Evolutionary conservation across 2,888 invertebrate genomes (phyloP).

Genomic region (Lasioglossum marginatum): DNA sequence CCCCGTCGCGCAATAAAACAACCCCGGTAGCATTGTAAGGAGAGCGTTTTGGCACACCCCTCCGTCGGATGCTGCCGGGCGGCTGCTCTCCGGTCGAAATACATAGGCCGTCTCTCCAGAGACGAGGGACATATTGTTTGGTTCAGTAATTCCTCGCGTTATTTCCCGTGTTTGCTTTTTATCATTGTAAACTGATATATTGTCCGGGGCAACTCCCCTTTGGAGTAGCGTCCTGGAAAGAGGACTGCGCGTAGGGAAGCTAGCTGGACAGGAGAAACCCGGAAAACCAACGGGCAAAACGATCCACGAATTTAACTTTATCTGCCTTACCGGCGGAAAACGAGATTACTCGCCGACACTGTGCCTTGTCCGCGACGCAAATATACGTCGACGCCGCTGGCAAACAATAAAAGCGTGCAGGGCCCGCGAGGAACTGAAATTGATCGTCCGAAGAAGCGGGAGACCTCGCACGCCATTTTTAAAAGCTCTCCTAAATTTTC

Average conservation of each 20-base stretch:
- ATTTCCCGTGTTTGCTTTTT: constrained; percentile 83
- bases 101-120: constrained; percentile 75
- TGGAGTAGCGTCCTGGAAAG: constrained; percentile 53
- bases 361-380: constrained; percentile 48
- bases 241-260: constrained; percentile 45
- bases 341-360: constrained; percentile 66
- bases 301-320: constrained; percentile 60
- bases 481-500: neutral
- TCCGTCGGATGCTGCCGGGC: constrained; percentile 64
- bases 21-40: constrained; percentile 56
- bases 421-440: constrained; percentile 44
- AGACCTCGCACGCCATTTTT: neutral
- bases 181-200: constrained; percentile 83
- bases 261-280: constrained; percentile 33
- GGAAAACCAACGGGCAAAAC: neutral
- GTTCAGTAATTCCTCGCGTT: constrained; percentile 82
- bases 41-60: constrained; percentile 66
- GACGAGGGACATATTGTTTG: constrained; percentile 82
- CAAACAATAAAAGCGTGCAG: constrained; percentile 58
- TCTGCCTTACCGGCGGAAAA: constrained; percentile 58
- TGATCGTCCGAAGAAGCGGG: constrained; percentile 25
- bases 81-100: constrained; percentile 69
- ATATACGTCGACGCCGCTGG: constrained; percentile 33
- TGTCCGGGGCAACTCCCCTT: constrained; percentile 78
- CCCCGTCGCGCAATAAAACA: constrained; percentile 58